Evolutionary conservation across 2,113 vertebrate species (phyloP).

Genomic region (Phalacrocorax carbo): DNA sequence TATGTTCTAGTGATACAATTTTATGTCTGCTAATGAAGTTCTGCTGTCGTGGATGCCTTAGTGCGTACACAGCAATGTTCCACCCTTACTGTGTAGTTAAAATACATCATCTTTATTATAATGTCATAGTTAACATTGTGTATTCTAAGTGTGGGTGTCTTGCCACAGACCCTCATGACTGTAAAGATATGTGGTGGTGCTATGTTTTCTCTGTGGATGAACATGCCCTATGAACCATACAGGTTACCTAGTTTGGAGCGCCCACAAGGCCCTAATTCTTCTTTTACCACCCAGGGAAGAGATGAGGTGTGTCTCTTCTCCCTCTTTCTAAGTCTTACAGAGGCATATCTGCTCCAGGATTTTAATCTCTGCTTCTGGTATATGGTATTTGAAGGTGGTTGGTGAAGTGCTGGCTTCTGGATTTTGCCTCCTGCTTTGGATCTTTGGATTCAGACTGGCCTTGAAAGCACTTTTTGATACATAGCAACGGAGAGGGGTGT

Average conservation of each 20-base stretch:
- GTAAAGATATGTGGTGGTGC: background rate
- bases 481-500: background rate
- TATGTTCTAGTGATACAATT: background rate
- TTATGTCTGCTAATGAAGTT: background rate
- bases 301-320: background rate
- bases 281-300: background rate
- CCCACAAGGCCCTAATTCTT: background rate
- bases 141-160: background rate
- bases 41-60: background rate
- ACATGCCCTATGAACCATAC: background rate
- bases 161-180: constrained; percentile 17
- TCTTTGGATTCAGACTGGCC: background rate
- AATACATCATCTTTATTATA: background rate
- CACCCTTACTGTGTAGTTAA: background rate
- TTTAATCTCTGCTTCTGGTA: background rate
- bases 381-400: background rate
- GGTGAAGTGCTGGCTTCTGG: background rate
- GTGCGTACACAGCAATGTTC: background rate
- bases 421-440: background rate
- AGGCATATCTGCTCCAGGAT: background rate
- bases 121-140: background rate
- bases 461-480: background rate
- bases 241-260: background rate
- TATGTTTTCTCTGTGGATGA: background rate
- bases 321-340: background rate